These are phyloP conservation scores for Catostylus mosaicus DNA, from an alignment of 30 jellyfish, hydroid and myxozoan genomes.

Conservation along the genomic window DNA sequence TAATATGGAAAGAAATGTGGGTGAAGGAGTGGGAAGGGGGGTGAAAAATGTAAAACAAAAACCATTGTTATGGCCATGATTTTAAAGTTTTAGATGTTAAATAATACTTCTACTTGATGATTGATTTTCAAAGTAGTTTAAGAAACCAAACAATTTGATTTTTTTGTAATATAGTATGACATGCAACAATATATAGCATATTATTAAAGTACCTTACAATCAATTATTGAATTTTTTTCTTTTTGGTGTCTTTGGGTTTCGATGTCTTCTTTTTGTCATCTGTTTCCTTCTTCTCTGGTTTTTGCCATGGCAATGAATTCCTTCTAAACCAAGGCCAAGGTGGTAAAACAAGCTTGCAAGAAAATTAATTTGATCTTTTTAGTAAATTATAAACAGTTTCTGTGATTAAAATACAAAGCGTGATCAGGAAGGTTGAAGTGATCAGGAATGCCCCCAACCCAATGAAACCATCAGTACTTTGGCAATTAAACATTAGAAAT, in stretches of 20 bases:
- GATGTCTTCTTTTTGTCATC: constrained; percentile 49
- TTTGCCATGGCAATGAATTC: constrained; percentile 86
- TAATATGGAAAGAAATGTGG: no score
- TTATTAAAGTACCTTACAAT: constrained; percentile 11
- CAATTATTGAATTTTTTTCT: constrained; percentile 49
- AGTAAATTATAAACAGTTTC: not conserved
- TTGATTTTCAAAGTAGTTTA: no score
- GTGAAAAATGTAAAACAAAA: no score
- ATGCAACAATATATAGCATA: not conserved
- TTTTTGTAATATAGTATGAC: not conserved
- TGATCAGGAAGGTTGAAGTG: no score
- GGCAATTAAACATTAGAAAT: no score
- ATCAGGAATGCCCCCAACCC: no score
- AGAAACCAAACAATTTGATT: not conserved
- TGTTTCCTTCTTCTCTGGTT: constrained; percentile 46
- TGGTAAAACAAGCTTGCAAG: constrained; percentile 80
- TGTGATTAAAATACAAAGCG: not conserved
- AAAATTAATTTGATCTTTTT: not conserved
- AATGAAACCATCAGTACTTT: no score
- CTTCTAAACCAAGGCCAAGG: constrained; percentile 99
- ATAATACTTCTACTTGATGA: no score
- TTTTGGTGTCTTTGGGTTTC: constrained; percentile 56
- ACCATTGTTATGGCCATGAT: no score
- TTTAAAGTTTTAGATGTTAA: no score
- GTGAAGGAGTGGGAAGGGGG: no score